Conservation (phyloP, 2,888 invertebrate genomes). For the Brenthis ino region DNA sequence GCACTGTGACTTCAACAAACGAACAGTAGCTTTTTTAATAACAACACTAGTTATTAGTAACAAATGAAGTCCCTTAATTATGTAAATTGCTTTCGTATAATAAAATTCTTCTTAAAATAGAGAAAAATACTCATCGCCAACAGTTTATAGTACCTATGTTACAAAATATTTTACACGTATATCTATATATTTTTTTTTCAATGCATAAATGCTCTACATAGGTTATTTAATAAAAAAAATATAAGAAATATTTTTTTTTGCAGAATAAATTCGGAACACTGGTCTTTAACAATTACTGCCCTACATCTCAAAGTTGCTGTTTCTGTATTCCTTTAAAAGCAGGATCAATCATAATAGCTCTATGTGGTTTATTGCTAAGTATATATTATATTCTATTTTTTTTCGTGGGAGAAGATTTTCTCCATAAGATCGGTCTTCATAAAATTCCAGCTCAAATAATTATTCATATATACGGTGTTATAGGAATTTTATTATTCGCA, state of each 20-base stretch:
- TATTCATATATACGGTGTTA: conserved; percentile 48
- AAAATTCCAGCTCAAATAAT: conserved; percentile 39
- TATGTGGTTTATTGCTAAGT: conserved; percentile 51
- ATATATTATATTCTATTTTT: conserved; percentile 46
- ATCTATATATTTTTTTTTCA: no score
- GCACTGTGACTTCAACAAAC: no score
- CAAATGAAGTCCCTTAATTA: no score
- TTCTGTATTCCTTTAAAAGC: conserved; percentile 50
- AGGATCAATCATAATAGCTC: conserved; percentile 53
- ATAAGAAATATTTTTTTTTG: neutral
- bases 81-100: no score
- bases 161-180: no score
- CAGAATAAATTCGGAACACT: conserved; percentile 27
- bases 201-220: no score
- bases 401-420: conserved; percentile 39
- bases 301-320: conserved; percentile 50
- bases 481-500: conserved; percentile 51
- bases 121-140: no score
- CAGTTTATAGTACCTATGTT: no score
- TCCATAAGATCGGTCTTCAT: conserved; percentile 43
- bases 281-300: conserved; percentile 45
- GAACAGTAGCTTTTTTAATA: no score
- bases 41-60: no score
- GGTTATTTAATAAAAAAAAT: no score
- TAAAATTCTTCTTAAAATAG: no score